Base-by-base conservation (phyloP, 2,888 invertebrate genomes). In the Saturnia japonica region DNA sequence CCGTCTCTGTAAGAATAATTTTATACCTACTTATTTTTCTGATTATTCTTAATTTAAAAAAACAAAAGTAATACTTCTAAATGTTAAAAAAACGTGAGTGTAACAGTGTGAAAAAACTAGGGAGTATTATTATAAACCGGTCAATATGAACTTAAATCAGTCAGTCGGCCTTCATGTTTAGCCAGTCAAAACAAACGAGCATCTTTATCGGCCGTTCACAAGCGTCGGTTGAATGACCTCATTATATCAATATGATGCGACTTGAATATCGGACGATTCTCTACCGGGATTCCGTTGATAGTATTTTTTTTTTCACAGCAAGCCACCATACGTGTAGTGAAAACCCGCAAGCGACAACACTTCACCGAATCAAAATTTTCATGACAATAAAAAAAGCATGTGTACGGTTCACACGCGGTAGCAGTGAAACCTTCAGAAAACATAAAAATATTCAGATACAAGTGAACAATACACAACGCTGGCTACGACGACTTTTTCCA, bases 251-350 rank as follows among this genome's bases (percentile, higher is more conserved):
- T 74, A 83, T 80, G 85, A 88, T 82, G 83, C 87, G 91, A 85
- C 91, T 92, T 92, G 93, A 86, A 93, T 92, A 90, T 93, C 85
- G 91, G 88, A 86, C 91, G 86, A 87, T 86, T 88, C 89, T 88
- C 34, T 19, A 28, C 16, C 16, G 28, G 34, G 34, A 76, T 74
- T 73, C 74, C 19, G 47, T 47, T 19, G 7, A 16, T 16, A 9
- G 9, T n/a, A 0, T 1, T 51, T 54, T 22, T 54, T 54, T 54
- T 54, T 54, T n/a, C 54, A 9, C 11, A 22, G 22, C 22, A 22
- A 6, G 54, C 19, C 47, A 47, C 47, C 47, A 19, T 47, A 47
- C 11, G 7, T 47, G 19, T 47, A 1, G 7, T 47, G 19, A 47
- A 47, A 47, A 6, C 3, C 16, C 19, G 19, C 19, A 3, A 47